phyloP scores from a whole-genome alignment of 2,797 vertebrate species.

The Chiroxiphia lanceolata region DNA sequence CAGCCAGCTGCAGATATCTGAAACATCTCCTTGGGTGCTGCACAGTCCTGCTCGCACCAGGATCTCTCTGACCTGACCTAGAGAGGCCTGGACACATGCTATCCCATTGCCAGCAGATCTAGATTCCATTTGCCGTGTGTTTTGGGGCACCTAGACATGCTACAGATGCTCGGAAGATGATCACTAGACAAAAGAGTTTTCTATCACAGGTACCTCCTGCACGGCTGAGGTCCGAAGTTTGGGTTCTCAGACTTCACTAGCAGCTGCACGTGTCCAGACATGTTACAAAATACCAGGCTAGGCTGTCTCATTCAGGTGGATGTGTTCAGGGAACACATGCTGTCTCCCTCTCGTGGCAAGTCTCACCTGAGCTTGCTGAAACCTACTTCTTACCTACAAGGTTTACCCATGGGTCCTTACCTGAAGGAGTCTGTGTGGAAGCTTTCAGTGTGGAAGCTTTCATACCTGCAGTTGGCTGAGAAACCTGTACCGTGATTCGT shows the following conservation, averaged over 20 bases:
- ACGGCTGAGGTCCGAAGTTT: background rate
- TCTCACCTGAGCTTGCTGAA: conserved; percentile 30
- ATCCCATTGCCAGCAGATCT: background rate
- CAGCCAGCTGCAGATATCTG: background rate
- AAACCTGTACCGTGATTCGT: background rate
- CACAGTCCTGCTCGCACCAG: background rate
- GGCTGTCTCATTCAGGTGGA: background rate
- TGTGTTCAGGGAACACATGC: background rate
- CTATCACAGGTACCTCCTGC: background rate
- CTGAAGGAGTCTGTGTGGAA: background rate
- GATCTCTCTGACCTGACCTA: background rate
- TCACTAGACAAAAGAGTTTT: background rate
- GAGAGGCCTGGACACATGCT: background rate
- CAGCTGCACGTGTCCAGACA: background rate
- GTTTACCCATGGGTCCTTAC: background rate
- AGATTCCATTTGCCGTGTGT: background rate
- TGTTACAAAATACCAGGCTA: background rate
- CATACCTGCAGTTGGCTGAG: background rate
- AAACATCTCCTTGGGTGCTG: background rate
- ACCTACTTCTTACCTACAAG: background rate
- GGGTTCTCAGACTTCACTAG: background rate
- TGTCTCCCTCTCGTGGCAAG: conserved; percentile 66
- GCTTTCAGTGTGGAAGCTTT: background rate
- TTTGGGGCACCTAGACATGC: background rate
- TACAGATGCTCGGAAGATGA: background rate